A percentile compares a stretch with the other conserved stretches of the same genome.
These are phyloP conservation scores for Busseola fusca DNA, from an alignment of 2,888 invertebrate species.

Conservation along the genomic window DNA sequence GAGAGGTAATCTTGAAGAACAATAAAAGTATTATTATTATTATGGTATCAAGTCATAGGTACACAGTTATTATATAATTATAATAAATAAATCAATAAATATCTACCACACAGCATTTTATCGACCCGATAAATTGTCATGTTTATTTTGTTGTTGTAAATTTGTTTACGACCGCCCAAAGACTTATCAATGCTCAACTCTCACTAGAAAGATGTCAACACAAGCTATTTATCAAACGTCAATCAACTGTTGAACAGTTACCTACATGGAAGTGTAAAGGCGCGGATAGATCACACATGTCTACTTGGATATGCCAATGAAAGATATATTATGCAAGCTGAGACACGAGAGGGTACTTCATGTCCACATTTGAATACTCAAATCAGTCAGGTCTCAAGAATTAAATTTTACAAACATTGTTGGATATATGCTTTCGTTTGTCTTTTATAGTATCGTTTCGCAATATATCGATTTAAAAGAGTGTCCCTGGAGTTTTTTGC, in stretches of 20 bases:
- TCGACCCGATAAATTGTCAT: conserved; percentile 61
- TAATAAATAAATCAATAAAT: conserved; percentile 44
- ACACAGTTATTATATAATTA: conserved; percentile 34
- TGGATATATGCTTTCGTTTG: not conserved
- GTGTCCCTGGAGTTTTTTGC: not conserved
- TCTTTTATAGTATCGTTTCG: not conserved
- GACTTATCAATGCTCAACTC: conserved; percentile 75
- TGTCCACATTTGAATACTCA: conserved; percentile 57
- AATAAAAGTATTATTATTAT: conserved; percentile 50
- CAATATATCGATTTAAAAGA: conserved; percentile 6
- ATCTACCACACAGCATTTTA: conserved; percentile 52
- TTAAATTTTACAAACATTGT: conserved; percentile 20
- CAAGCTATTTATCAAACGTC: conserved; percentile 80
- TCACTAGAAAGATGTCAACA: conserved; percentile 78
- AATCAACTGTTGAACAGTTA: conserved; percentile 69
- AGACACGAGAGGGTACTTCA: conserved; percentile 48
- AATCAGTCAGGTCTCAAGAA: conserved; percentile 40
- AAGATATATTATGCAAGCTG: conserved; percentile 53
- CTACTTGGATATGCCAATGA: conserved; percentile 45
- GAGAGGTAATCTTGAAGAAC: conserved; percentile 26
- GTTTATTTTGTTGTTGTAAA: conserved; percentile 69
- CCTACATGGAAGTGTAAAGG: conserved; percentile 65
- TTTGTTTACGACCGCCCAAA: conserved; percentile 73
- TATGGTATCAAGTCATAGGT: conserved; percentile 39
- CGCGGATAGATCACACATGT: conserved; percentile 57